A percentile compares a stretch with the other conserved stretches of the same genome.
Conservation (phyloP, 2,888 invertebrate species). For the Oscheius onirici region DNA sequence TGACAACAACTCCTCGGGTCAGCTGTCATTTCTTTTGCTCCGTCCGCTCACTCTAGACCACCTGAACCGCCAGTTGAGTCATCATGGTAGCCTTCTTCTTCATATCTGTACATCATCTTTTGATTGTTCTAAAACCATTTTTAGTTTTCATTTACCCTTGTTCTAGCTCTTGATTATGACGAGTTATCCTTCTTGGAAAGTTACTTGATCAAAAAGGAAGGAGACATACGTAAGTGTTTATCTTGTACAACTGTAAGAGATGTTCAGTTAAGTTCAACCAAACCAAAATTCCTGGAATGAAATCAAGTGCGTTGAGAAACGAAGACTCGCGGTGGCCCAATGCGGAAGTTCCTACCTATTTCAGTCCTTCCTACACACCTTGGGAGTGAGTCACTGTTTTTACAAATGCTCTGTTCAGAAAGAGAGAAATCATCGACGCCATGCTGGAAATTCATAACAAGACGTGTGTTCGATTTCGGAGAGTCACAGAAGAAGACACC, state of each 20-base stretch:
- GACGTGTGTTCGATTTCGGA: constrained; percentile 10
- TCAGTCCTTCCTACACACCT: background rate
- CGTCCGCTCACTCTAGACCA: too few relatives aligned
- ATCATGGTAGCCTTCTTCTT: too few relatives aligned
- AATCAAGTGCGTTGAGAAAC: constrained; percentile 1
- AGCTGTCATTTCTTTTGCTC: too few relatives aligned
- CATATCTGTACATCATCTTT: too few relatives aligned
- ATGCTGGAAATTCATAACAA: constrained; percentile 20
- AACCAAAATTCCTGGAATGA: background rate
- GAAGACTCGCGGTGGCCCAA: background rate
- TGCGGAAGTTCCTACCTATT: constrained; percentile 4
- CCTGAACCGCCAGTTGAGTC: too few relatives aligned
- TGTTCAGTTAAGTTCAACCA: constrained; percentile 1
- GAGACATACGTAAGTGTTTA: constrained; percentile 2
- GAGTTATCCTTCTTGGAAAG: too few relatives aligned
- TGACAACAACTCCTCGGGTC: too few relatives aligned
- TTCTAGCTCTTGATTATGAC: too few relatives aligned
- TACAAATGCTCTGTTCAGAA: background rate
- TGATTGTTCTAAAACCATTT: too few relatives aligned
- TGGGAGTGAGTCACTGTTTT: background rate
- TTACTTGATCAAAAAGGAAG: constrained; percentile 12
- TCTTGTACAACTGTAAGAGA: background rate
- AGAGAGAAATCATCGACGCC: constrained; percentile 8
- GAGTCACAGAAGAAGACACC: background rate
- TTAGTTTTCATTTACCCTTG: too few relatives aligned